A percentile compares a stretch with the other conserved stretches of the same genome.
Evolutionary conservation across 1,140 invertebrate species (phyloP).

Genomic region (Camponotus pennsylvanicus): DNA sequence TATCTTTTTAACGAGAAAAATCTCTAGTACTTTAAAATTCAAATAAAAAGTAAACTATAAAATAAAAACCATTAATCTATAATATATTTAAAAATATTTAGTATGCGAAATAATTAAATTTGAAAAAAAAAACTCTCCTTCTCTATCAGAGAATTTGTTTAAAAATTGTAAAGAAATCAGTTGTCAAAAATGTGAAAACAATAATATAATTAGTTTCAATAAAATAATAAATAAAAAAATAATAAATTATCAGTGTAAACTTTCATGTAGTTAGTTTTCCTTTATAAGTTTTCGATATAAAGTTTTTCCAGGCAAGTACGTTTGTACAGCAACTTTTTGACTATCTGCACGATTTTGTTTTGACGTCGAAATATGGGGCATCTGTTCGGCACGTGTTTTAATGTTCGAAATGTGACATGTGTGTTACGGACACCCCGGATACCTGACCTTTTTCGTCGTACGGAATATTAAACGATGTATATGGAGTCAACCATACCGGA

Average conservation of each 20-base stretch:
- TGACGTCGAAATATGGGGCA: neutral
- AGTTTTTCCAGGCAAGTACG: neutral
- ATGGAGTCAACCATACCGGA: neutral
- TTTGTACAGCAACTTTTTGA: neutral
- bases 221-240: neutral
- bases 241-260: neutral
- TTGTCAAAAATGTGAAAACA: neutral
- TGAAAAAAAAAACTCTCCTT: no score
- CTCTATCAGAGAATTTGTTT: neutral
- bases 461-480: slow-evolving; percentile 32
- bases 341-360: neutral
- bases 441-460: neutral
- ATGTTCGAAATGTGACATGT: neutral
- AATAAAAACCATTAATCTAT: no score
- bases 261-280: neutral
- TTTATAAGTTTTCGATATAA: neutral
- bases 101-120: neutral
- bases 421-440: slow-evolving; percentile 4
- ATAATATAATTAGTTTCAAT: neutral
- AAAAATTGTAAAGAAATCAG: neutral
- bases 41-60: no score
- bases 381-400: neutral
- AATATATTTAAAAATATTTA: no score
- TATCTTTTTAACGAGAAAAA: slow-evolving; percentile 1
- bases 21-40: neutral